phyloP scores from a whole-genome alignment of 2,888 invertebrate species.

The Oeneis ivallda region DNA sequence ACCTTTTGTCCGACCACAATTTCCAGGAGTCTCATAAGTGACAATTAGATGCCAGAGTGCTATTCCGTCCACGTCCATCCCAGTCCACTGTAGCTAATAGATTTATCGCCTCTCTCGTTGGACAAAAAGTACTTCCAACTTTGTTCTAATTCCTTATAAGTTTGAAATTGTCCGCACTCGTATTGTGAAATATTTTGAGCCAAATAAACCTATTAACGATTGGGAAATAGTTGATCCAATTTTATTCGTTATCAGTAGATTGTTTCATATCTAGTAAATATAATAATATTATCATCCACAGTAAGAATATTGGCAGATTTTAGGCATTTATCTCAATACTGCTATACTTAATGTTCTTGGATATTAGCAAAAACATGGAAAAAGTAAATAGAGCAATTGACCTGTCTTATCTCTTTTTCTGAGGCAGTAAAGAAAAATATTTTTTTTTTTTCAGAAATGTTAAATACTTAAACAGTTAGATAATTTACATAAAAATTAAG shows the following conservation, averaged over 20 bases:
- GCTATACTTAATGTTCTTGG: too few relatives aligned
- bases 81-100: constrained; percentile 24
- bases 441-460: too few relatives aligned
- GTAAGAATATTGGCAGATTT: too few relatives aligned
- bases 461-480: too few relatives aligned
- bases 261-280: too few relatives aligned
- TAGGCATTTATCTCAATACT: too few relatives aligned
- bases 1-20: constrained; percentile 8
- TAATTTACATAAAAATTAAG: too few relatives aligned
- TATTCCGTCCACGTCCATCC: constrained; percentile 21
- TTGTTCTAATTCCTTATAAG: constrained; percentile 12
- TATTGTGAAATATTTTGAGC: neutral
- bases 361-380: too few relatives aligned
- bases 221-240: neutral
- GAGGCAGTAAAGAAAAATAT: too few relatives aligned
- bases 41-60: constrained; percentile 21
- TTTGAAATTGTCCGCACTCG: constrained; percentile 3
- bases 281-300: too few relatives aligned
- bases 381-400: too few relatives aligned
- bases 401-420: too few relatives aligned
- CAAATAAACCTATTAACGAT: neutral
- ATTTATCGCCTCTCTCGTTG: constrained; percentile 18
- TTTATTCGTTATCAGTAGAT: neutral
- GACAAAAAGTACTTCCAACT: constrained; percentile 22
- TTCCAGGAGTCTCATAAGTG: constrained; percentile 22